Evolutionary conservation across 1,140 invertebrate genomes (phyloP).

Genomic region (Gerris buenoi): DNA sequence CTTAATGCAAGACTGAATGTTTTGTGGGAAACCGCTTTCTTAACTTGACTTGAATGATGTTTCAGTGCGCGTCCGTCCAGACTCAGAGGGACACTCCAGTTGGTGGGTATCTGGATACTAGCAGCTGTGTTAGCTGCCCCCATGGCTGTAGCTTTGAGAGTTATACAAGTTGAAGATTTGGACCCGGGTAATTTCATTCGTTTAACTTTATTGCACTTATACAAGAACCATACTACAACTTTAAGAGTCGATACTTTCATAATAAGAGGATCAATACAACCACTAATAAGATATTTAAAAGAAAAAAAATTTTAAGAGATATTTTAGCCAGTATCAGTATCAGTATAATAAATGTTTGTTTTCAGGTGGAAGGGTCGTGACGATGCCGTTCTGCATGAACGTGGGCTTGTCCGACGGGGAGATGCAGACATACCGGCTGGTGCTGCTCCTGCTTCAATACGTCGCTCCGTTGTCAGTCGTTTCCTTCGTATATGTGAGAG

Average conservation of each 20-base stretch:
- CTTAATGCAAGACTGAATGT: too few species aligned
- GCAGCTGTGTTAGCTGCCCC: conserved; percentile 44
- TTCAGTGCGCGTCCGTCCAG: conserved; percentile 50
- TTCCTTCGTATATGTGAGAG: conserved; percentile 57
- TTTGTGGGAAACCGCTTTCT: too few species aligned
- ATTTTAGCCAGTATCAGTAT: too few species aligned
- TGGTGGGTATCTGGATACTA: conserved; percentile 50
- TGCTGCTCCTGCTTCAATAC: conserved; percentile 49
- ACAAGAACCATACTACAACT: too few species aligned
- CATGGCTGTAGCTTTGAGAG: conserved; percentile 47
- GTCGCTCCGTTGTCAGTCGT: conserved; percentile 59
- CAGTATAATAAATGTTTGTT: too few species aligned
- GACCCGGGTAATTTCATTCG: too few species aligned
- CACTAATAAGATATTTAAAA: too few species aligned
- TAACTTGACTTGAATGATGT: too few species aligned
- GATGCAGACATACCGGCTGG: conserved; percentile 38
- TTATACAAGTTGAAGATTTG: conserved; percentile 28
- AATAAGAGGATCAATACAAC: too few species aligned
- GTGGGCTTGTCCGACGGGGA: conserved; percentile 35
- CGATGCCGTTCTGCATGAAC: conserved; percentile 42
- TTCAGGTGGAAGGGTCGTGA: conserved; percentile 20
- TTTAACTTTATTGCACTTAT: too few species aligned
- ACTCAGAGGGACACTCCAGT: conserved; percentile 46
- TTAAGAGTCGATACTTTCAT: too few species aligned
- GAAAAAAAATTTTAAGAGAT: too few species aligned